Conservation (phyloP, 2,888 invertebrate species). For the Philaethria dido region DNA sequence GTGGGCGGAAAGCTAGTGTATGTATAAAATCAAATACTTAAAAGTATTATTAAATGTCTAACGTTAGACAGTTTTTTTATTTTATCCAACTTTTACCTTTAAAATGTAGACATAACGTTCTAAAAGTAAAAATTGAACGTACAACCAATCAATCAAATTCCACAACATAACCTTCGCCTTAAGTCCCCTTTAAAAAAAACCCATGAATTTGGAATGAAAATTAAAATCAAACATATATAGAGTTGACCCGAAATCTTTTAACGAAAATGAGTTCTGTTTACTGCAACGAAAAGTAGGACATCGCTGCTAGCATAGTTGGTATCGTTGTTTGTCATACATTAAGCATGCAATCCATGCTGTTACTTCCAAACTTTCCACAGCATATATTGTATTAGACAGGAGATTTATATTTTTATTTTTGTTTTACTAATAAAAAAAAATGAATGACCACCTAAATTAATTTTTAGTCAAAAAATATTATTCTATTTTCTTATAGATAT, state of each 20-base stretch:
- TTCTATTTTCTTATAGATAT: too few species aligned
- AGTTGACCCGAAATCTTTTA: constrained; percentile 30
- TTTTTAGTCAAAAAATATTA: too few species aligned
- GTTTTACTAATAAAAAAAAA: too few species aligned
- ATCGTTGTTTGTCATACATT: constrained; percentile 24
- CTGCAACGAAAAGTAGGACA: constrained; percentile 24
- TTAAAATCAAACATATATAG: constrained; percentile 2
- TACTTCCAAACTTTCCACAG: neutral
- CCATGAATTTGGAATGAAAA: neutral
- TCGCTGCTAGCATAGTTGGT: constrained; percentile 17
- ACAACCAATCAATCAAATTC: neutral
- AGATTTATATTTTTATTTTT: neutral
- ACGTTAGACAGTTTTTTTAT: too few species aligned
- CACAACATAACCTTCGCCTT: too few species aligned
- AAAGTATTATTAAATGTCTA: too few species aligned
- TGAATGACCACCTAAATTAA: too few species aligned
- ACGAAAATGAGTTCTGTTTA: constrained; percentile 25
- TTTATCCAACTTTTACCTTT: too few species aligned
- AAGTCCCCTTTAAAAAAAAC: neutral
- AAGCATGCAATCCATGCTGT: constrained; percentile 3
- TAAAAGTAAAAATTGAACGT: neutral
- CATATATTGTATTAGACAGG: neutral
- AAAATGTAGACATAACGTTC: too few species aligned
- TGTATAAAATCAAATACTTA: too few species aligned
- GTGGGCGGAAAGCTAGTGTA: too few species aligned